Base-by-base conservation (phyloP, 2,797 vertebrate genomes). In the Liparis tanakae region DNA sequence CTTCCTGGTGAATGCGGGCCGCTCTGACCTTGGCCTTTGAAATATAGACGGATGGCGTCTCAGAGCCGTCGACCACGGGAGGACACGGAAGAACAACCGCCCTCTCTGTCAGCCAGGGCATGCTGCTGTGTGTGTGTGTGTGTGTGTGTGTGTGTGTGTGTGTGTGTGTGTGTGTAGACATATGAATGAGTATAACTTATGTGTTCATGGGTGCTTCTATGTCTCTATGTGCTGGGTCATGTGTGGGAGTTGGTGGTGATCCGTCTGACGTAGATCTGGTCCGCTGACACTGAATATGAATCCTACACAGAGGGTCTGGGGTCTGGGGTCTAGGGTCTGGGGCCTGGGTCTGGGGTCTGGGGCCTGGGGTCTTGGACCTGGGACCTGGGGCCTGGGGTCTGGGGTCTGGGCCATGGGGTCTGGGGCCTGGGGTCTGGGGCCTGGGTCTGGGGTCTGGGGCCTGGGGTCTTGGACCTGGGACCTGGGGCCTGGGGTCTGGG, bases 11-110 rank as follows among this genome's bases (percentile, higher is more conserved):
- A 87, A 85, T 83, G 85, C 73, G 62, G 68, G 79, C 89, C 63
- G 44, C 66, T 78, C 77, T 93, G 93, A 94, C 92, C 93, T 93
- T 93, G 92, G 86, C 85, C 89, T 95, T 94, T 94, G 90, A 93
- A 90, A 94, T 89, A 80, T 72, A 89, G 87, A 85, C 70, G 82
- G 76, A 69, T 78, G 81, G 82, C 78, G 62, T 90, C 87, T 87
- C 67, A 60, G 70, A 76, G 83, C 80, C 83, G 79, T 60, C 1
- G 44, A 66, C 61, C 10, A 30, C 80, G 25, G 76, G 66, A 82
- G 75, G 67, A 78, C 60, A 39, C 34, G 39, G 71, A 85, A 72
- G 65, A 92, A 92, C 87, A 91, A 91, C 81, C 81, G 20, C 51
- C 72, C 74, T 85, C 78, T 88, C 87, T 90, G 83, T 90, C 85